phyloP scores from a whole-genome alignment of 1,140 invertebrate species.

The Campoletis sonorensis region DNA sequence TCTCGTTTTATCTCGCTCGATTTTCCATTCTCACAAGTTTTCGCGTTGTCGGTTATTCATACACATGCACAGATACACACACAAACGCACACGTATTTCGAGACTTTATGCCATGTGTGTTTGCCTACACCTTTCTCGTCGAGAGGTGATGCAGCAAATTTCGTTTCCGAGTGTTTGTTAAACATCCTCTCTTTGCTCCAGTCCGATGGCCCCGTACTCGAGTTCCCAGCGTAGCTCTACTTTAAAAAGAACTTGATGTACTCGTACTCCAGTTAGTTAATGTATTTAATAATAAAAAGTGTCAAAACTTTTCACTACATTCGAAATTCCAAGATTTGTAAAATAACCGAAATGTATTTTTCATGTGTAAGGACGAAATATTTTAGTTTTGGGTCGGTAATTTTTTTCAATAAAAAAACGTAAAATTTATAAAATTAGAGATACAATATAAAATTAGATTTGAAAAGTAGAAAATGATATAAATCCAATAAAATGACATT shows the following conservation, averaged over 20 bases:
- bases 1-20: constrained; percentile 8
- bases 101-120: not conserved
- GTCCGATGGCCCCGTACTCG: constrained; percentile 7
- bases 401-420: no score
- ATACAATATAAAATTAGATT: no score
- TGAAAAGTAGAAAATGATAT: no score
- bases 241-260: not conserved
- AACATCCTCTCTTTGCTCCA: constrained; percentile 37
- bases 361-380: no score
- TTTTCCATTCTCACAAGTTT: constrained; percentile 15
- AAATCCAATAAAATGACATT: no score
- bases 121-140: constrained; percentile 18
- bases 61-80: not conserved
- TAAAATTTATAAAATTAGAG: no score
- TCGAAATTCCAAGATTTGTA: no score
- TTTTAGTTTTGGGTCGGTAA: no score
- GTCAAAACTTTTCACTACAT: no score
- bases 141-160: constrained; percentile 41
- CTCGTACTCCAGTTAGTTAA: no score
- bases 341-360: no score
- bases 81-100: not conserved
- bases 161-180: constrained; percentile 40
- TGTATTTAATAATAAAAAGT: no score
- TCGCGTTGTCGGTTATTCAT: not conserved
- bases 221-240: not conserved